Conservation (phyloP, 1,140 invertebrate genomes). For the Amphibalanus amphitrite region DNA sequence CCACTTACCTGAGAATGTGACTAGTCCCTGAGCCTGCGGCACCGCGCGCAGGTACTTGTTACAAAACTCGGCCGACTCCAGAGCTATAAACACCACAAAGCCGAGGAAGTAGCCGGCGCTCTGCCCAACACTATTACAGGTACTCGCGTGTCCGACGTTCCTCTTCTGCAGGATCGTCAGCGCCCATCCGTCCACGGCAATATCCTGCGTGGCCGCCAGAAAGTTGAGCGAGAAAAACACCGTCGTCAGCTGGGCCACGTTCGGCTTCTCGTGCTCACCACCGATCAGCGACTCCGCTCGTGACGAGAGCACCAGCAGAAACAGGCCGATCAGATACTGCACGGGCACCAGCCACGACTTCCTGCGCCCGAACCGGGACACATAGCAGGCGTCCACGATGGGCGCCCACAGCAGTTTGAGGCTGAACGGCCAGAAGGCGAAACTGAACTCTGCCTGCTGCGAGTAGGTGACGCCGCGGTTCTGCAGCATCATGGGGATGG, state of each 20-base stretch:
- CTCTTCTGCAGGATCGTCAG: constrained; percentile 79
- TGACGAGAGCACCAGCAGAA: constrained; percentile 66
- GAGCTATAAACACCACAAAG: constrained; percentile 87
- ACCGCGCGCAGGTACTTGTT: constrained; percentile 69
- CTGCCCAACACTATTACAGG: constrained; percentile 96
- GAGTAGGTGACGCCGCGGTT: constrained; percentile 76
- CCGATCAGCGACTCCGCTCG: constrained; percentile 59
- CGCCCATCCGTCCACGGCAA: constrained; percentile 99
- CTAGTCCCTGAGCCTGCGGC: constrained; percentile 48
- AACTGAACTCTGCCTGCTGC: constrained; percentile 92
- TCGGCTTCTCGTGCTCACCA: constrained; percentile 36
- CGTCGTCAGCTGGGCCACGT: constrained; percentile 58
- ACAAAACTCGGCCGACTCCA: constrained; percentile 94
- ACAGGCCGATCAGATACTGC: constrained; percentile 53
- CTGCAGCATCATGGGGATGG: constrained; percentile 88
- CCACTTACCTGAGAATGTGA: constrained; percentile 61
- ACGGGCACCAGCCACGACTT: constrained; percentile 95
- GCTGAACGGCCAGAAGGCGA: constrained; percentile 95
- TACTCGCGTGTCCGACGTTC: constrained; percentile 97
- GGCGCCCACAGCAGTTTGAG: constrained; percentile 96
- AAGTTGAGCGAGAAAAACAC: constrained; percentile 89
- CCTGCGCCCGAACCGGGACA: constrained; percentile 60
- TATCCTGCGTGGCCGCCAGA: constrained; percentile 95
- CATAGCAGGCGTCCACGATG: constrained; percentile 83
- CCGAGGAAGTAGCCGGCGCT: constrained; percentile 95